phyloP scores from a whole-genome alignment of 2,888 invertebrate species.

The Xiphydria camelus region DNA sequence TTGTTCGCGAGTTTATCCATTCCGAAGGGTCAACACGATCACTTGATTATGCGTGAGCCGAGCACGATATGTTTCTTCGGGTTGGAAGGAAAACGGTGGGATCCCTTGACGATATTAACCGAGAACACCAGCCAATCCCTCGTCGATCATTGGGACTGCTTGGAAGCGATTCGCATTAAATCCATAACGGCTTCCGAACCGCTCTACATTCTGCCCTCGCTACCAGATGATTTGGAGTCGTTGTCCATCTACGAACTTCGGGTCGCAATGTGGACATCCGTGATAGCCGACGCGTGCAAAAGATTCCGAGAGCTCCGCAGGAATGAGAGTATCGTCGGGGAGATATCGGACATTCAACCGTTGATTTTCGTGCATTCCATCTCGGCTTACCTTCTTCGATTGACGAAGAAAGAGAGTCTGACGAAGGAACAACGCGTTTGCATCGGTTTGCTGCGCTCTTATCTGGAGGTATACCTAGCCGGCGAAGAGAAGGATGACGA shows the following conservation, averaged over 20 bases:
- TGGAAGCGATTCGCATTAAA: constrained; percentile 46
- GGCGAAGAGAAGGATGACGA: constrained; percentile 38
- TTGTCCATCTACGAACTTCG: constrained; percentile 36
- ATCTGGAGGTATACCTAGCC: constrained; percentile 44
- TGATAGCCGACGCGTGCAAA: constrained; percentile 38
- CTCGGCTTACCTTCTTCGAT: constrained; percentile 31
- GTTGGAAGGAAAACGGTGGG: constrained; percentile 28
- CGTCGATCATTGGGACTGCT: constrained; percentile 48
- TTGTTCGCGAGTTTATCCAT: constrained; percentile 42
- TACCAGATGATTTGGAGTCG: constrained; percentile 31
- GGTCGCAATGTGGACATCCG: constrained; percentile 43
- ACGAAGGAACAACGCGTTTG: constrained; percentile 32
- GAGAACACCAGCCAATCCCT: constrained; percentile 25
- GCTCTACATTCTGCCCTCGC: constrained; percentile 20
- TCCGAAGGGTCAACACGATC: constrained; percentile 49
- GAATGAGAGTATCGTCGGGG: constrained; percentile 29
- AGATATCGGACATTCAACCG: constrained; percentile 41
- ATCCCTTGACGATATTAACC: constrained; percentile 33
- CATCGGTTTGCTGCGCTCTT: constrained; percentile 37
- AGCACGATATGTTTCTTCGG: constrained; percentile 40
- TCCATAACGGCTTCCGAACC: constrained; percentile 33
- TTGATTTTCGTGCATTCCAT: constrained; percentile 43
- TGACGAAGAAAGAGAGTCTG: constrained; percentile 24
- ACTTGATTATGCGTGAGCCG: constrained; percentile 49
- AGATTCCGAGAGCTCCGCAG: constrained; percentile 33